A percentile compares a stretch with the other conserved stretches of the same genome.
Conservation (phyloP, 1,140 invertebrate species). For the Heterodera schachtii region DNA sequence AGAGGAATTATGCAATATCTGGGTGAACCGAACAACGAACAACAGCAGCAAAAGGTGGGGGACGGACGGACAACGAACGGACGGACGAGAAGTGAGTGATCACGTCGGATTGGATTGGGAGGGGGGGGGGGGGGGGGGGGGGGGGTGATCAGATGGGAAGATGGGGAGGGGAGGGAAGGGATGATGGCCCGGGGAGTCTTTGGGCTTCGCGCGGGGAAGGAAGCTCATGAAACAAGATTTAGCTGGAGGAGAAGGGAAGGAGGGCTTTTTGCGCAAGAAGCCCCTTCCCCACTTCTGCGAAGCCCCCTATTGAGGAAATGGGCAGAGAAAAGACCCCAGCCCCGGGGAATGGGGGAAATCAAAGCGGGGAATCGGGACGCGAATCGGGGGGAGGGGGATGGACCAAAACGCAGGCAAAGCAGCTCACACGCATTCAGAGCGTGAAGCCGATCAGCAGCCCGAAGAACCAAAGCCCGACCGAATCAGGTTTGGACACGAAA, state of each 20-base stretch:
- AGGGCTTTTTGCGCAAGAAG: neutral
- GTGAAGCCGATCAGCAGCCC: neutral
- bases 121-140: neutral
- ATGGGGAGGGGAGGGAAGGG: too few species aligned
- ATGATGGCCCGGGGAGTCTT: neutral
- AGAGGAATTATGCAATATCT: constrained; percentile 12
- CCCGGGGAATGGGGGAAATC: neutral
- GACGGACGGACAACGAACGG: neutral
- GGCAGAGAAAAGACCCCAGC: neutral
- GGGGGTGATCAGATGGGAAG: neutral
- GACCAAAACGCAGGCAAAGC: constrained; percentile 16
- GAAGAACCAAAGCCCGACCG: neutral
- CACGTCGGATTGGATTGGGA: constrained; percentile 5
- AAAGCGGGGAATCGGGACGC: constrained; percentile 15
- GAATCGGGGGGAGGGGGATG: neutral
- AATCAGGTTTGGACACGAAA: constrained; percentile 2
- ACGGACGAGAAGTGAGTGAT: neutral
- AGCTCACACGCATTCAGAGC: constrained; percentile 1
- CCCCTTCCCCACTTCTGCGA: neutral
- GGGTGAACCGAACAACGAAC: constrained; percentile 1
- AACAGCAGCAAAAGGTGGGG: neutral
- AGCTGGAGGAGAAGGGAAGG: too few species aligned
- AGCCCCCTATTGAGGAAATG: neutral
- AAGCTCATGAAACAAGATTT: neutral
- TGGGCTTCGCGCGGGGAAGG: constrained; percentile 10